Evolutionary conservation across 2,113 vertebrate genomes (phyloP).

Genomic region (Bambusicola thoracicus): DNA sequence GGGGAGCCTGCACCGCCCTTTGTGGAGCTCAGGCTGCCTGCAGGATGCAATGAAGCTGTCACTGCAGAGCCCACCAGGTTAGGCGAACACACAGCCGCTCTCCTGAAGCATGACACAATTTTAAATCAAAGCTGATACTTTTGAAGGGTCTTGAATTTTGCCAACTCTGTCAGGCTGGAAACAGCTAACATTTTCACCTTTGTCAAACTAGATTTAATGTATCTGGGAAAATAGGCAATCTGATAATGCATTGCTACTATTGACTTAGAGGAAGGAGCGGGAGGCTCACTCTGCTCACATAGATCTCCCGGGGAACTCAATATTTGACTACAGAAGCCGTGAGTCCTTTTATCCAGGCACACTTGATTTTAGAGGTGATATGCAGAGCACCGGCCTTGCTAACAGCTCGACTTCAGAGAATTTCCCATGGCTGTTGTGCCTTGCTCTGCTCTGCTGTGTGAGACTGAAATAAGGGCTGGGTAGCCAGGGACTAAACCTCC

Average conservation of each 20-base stretch:
- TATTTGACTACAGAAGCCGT: conserved; percentile 41
- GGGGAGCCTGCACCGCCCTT: neutral
- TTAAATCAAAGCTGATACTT: conserved; percentile 46
- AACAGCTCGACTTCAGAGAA: neutral
- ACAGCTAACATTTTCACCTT: conserved; percentile 40
- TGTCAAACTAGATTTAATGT: conserved; percentile 19
- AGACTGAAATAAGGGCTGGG: neutral
- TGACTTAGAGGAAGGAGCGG: conserved; percentile 42
- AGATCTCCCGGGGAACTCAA: neutral
- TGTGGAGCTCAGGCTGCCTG: neutral
- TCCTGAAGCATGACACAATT: neutral
- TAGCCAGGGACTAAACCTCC: neutral
- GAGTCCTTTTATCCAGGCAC: conserved; percentile 8
- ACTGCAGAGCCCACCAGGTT: neutral
- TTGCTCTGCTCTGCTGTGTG: neutral
- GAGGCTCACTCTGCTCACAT: neutral
- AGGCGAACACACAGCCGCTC: neutral
- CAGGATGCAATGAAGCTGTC: conserved; percentile 16
- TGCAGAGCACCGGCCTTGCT: neutral
- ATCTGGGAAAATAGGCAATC: conserved; percentile 41
- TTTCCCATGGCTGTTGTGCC: neutral
- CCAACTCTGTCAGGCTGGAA: neutral
- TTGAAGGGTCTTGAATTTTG: conserved; percentile 8
- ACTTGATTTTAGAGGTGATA: conserved; percentile 38
- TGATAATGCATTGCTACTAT: conserved; percentile 38